Percentiles rank a stretch among this genome's conserved stretches.
phyloP scores from a whole-genome alignment of 1,140 invertebrate genomes.

The Teleopsis dalmanni region DNA sequence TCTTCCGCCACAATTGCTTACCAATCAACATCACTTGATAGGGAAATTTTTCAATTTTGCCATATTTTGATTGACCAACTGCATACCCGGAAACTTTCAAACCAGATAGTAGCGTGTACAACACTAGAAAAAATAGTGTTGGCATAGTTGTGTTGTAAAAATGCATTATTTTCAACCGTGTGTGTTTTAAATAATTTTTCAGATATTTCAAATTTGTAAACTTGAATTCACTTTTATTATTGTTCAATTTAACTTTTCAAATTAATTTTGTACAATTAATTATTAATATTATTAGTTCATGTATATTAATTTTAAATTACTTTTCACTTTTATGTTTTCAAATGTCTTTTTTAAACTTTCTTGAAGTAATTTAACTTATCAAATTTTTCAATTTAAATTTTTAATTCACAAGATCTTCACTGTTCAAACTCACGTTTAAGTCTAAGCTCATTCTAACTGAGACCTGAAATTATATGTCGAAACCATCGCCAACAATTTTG shows the following conservation, averaged over 20 bases:
- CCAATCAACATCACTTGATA: slow-evolving; percentile 43
- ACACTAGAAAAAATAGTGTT: slow-evolving; percentile 8
- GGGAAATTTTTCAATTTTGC: slow-evolving; percentile 38
- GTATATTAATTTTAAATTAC: neutral
- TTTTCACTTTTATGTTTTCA: neutral
- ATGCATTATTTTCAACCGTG: slow-evolving; percentile 2
- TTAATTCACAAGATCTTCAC: slow-evolving; percentile 23
- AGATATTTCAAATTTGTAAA: neutral
- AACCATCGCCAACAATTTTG: slow-evolving; percentile 9
- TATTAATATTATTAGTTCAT: neutral
- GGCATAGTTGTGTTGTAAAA: slow-evolving; percentile 14
- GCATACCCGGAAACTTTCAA: slow-evolving; percentile 19
- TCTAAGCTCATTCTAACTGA: slow-evolving; percentile 41
- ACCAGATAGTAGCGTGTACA: slow-evolving; percentile 13
- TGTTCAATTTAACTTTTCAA: neutral
- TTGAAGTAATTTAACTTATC: slow-evolving; percentile 5
- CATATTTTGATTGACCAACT: slow-evolving; percentile 35
- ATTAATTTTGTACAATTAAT: neutral
- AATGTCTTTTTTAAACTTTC: slow-evolving; percentile 1
- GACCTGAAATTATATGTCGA: slow-evolving; percentile 39
- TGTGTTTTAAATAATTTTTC: neutral
- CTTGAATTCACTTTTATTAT: neutral
- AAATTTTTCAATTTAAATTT: slow-evolving; percentile 4
- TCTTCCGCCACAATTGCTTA: slow-evolving; percentile 39
- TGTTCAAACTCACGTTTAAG: slow-evolving; percentile 30